Percentiles rank a stretch among this genome's conserved stretches.
Evolutionary conservation across 2,113 vertebrate genomes (phyloP).

Genomic region (Myotis lucifugus): DNA sequence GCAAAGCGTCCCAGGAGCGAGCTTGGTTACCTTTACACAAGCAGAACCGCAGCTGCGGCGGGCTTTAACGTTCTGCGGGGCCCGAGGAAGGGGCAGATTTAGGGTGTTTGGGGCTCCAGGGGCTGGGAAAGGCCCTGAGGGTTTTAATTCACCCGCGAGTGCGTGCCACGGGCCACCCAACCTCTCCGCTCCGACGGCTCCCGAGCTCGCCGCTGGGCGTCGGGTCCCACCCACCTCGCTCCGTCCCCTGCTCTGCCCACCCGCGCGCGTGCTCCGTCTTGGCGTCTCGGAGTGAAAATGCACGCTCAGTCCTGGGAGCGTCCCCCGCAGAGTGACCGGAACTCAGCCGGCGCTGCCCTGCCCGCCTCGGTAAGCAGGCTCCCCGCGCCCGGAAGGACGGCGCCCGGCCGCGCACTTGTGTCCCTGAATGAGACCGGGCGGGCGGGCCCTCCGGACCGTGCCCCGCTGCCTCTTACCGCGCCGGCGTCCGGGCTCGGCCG

Average conservation of each 20-base stretch:
- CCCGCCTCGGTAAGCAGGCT: background rate
- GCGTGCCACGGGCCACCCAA: rapidly evolving
- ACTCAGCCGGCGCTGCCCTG: background rate
- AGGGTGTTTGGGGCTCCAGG: background rate
- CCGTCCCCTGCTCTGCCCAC: background rate
- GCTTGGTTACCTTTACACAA: background rate
- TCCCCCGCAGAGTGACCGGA: background rate
- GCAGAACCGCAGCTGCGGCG: background rate
- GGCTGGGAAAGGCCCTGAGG: background rate
- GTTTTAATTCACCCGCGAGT: background rate
- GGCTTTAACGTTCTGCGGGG: background rate
- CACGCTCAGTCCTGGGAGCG: background rate
- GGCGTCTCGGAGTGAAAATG: background rate
- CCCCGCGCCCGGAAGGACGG: background rate
- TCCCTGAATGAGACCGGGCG: background rate
- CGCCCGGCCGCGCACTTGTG: background rate
- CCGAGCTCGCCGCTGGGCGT: background rate
- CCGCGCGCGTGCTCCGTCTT: background rate
- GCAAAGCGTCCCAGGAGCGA: background rate
- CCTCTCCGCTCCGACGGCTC: background rate
- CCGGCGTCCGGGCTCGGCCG: background rate
- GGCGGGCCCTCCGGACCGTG: background rate
- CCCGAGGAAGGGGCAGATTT: background rate
- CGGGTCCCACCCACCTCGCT: background rate
- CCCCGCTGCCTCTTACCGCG: background rate